Conservation (phyloP, 2,888 invertebrate species). For the Drosophila limbata region DNA sequence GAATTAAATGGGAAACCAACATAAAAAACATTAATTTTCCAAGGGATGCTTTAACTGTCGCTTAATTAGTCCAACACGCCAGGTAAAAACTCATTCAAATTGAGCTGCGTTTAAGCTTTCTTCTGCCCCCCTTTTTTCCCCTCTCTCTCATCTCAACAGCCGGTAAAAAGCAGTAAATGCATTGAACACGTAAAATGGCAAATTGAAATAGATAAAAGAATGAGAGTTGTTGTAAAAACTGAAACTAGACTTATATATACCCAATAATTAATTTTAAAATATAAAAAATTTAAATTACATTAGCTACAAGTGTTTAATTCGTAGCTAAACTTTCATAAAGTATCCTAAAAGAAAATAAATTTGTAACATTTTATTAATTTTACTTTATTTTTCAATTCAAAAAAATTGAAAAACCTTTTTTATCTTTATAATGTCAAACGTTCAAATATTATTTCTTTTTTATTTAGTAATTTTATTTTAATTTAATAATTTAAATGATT, state of each 20-base stretch:
- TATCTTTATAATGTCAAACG: no score
- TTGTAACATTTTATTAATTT: no score
- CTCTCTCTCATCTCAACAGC: background rate
- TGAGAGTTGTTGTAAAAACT: no score
- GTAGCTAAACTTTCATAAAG: no score
- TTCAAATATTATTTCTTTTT: no score
- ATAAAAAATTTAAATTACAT: background rate
- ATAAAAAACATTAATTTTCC: constrained; percentile 2
- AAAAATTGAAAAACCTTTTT: no score
- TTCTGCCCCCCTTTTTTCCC: background rate
- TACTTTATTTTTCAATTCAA: no score
- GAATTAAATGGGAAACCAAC: constrained; percentile 24
- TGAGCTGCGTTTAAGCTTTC: constrained; percentile 39
- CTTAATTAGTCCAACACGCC: constrained; percentile 30
- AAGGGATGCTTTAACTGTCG: constrained; percentile 17
- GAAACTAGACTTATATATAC: background rate
- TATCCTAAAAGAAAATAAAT: no score
- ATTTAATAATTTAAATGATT: no score
- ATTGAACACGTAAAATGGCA: constrained; percentile 29
- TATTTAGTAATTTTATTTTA: no score
- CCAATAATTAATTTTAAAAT: background rate
- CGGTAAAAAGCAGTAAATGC: constrained; percentile 31
- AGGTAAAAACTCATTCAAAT: constrained; percentile 21
- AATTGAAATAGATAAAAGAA: constrained; percentile 10
- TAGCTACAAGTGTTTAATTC: no score